A percentile compares a stretch with the other conserved stretches of the same genome.
Conservation (phyloP, 2,113 vertebrate species). For the Copsychus sechellarum region DNA sequence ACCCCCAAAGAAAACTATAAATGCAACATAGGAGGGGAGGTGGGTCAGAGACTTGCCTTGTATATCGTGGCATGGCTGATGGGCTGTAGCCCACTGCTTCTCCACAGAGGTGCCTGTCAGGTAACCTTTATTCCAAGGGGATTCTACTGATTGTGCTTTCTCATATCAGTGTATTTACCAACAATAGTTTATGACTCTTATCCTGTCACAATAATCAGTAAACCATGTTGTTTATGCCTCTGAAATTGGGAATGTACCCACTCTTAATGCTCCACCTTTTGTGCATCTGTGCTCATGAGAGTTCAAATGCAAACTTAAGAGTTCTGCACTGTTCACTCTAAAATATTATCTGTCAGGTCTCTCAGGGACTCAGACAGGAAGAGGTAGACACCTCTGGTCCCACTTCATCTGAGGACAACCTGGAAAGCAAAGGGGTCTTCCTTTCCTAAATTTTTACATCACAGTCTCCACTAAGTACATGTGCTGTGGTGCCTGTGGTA, state of each 20-base stretch:
- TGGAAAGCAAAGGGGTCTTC: background rate
- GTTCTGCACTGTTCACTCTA: background rate
- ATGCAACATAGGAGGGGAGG: background rate
- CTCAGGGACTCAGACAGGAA: background rate
- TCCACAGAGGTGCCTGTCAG: background rate
- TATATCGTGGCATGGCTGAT: background rate
- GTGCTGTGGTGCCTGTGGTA: background rate
- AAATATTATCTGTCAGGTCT: background rate
- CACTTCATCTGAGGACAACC: background rate
- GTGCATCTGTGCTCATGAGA: background rate
- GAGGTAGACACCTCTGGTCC: background rate
- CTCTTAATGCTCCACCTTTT: background rate
- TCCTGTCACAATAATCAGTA: background rate
- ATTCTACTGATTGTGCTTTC: background rate
- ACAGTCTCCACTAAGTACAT: background rate
- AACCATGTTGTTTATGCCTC: background rate
- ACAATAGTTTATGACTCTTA: background rate
- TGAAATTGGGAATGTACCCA: background rate
- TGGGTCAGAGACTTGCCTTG: background rate
- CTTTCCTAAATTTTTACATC: background rate
- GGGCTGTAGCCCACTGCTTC: background rate
- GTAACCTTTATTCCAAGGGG: background rate
- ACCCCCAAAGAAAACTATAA: background rate
- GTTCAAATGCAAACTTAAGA: background rate
- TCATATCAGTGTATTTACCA: background rate